phyloP scores from a whole-genome alignment of 2,888 invertebrate species.

The Hydrotaea diabolus region DNA sequence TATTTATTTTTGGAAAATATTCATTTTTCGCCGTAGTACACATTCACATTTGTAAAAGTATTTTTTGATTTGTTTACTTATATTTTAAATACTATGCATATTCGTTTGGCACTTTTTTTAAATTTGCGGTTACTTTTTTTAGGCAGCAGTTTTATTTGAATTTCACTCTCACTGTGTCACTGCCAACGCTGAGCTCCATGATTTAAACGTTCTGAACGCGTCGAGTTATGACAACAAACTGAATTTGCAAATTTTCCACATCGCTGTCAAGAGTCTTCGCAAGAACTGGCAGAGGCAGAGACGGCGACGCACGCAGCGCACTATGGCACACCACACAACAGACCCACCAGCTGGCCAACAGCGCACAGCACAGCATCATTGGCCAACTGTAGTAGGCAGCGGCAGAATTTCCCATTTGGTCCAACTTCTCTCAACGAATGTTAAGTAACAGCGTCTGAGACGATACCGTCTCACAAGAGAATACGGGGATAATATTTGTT shows the following conservation, averaged over 20 bases:
- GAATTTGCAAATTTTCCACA: conserved; percentile 76
- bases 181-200: conserved; percentile 3
- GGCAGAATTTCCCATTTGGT: conserved; percentile 21
- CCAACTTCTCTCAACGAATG: conserved; percentile 45
- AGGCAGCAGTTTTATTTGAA: conserved; percentile 23
- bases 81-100: conserved; percentile 25
- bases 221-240: conserved; percentile 73
- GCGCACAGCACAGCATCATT: conserved; percentile 37
- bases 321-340: conserved; percentile 38
- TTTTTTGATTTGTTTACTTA: neutral
- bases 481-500: conserved; percentile 49
- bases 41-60: no score
- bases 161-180: conserved; percentile 33
- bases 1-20: neutral
- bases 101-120: conserved; percentile 22
- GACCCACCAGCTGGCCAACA: conserved; percentile 33
- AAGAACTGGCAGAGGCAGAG: conserved; percentile 3
- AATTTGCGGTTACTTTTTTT: conserved; percentile 12
- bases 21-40: neutral
- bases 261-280: conserved; percentile 71
- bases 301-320: conserved; percentile 57
- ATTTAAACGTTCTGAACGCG: conserved; percentile 53
- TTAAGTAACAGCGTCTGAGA: conserved; percentile 37
- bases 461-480: neutral
- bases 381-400: conserved; percentile 16